Evolutionary conservation across 1,140 invertebrate species (phyloP), one percentile per base, ranked within the genome.

Genomic region (Conus ventricosus): DNA sequence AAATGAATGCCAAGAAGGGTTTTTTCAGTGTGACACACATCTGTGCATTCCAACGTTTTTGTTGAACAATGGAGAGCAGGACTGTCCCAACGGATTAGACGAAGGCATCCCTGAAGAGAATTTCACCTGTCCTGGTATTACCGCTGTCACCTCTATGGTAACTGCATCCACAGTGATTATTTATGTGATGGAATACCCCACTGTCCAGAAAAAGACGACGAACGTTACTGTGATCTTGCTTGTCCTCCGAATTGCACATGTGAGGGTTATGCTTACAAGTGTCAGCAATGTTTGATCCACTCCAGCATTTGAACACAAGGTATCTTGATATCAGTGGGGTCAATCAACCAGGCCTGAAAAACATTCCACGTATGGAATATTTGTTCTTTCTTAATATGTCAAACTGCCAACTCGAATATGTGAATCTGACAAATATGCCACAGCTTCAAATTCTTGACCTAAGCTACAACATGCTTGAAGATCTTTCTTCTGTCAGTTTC

Each of bases 161-260:
- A 76, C 23, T 89, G 89, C 54, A 27, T 89, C 13, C 85, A 87
- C 51, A 76, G 63, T n/a, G 55, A 89, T 5, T 82, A 84, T 27
- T 10, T 89, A 4, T 89, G 89, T 80, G 86, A 89, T 81, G 86
- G 82, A 15, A 8, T 84, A 20, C 82, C 81, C 80, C 85, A 89
- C 11, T 89, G 89, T 55, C 89, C 89, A 10, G 20, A 89, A 13
- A 86, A 89, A 39, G 89, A 89, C 54, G 89, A 89, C 39, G 89
- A 89, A 55, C 81, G 82, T 0, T 81, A 87, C 20, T 89, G 89
- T 67, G 20, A 89, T 81, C 27, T 87, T 5, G 57, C 85, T 13
- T 89, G 85, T n/a, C 89, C 89, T 23, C n/a, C 55, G 3, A 84
- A 81, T 20, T 89, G 89, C 57, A 85, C 81, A n/a, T 87, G 89